Evolutionary conservation across 2,888 invertebrate genomes (phyloP), one percentile per base, ranked within the genome.

Genomic region (Notodonta dromedarius): DNA sequence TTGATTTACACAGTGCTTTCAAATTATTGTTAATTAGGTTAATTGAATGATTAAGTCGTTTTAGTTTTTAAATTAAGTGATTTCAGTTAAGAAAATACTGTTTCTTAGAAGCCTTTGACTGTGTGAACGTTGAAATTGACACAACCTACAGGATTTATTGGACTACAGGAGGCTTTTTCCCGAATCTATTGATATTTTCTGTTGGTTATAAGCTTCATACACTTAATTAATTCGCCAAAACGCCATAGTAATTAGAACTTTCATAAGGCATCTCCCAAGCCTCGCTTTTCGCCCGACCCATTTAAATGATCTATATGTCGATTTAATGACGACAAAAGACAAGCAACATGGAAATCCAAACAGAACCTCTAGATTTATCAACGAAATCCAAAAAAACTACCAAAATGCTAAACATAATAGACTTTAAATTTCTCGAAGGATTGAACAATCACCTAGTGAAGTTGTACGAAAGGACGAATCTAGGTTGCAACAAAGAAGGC

Each of bases 281-380:
- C 16, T 50, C 12, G 11, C 9, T 16, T 9, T 2, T 50, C n/a
- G 48, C 8, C 48, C 14, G 7, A 14, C 7, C 24, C 24, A 4
- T 48, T 14, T 6, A 14, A 48, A 48, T 14, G 6, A 5, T 11
- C 0, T 11, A 4, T n/a, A 12, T 48, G 59, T 13, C 16, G 46
- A 56, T 7, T 59, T 52, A 35, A 39, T 14, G 5, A 9, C 12
- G 6, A 44, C 57, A 44, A 42, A 11, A 42, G 12, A 12, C 42
- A 11, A 61, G 52, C 24, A 71, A 55, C 57, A 88, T 91, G 87
- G 89, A 90, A 11, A 61, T 76, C 8, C 93, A 93, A 82, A 87
- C 86, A 0, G 93, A 93, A 67, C 93, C 93, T 0, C 65, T 93
- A 60, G 93, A 93, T 66, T 73, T 93, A 3, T 92, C 93, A 46